Conservation (phyloP, 2,888 invertebrate species). For the Fissipunctia ypsillon region DNA sequence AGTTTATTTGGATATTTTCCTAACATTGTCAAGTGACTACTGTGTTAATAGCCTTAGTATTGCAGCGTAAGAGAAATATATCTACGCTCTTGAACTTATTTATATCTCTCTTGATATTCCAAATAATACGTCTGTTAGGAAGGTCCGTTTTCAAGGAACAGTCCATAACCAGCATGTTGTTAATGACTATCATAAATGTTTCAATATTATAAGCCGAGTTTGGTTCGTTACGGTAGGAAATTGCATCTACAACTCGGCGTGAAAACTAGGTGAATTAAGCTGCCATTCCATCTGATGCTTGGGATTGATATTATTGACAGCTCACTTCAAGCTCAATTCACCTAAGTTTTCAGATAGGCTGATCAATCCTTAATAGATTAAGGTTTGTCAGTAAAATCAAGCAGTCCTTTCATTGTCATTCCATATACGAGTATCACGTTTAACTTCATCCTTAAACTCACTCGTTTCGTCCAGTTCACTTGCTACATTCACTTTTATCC, state of each 20-base stretch:
- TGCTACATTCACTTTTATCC: constrained; percentile 38
- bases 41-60: constrained; percentile 1
- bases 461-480: constrained; percentile 22
- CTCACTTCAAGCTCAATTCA: no score
- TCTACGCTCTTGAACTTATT: constrained; percentile 1
- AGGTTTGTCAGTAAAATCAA: background rate
- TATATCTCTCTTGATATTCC: background rate
- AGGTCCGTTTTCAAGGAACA: background rate
- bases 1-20: constrained; percentile 29
- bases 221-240: background rate
- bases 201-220: background rate
- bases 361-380: no score
- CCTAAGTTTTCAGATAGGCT: no score
- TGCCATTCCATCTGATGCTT: no score
- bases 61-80: background rate
- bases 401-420: background rate
- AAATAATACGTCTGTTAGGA: background rate
- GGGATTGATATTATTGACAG: no score
- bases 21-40: constrained; percentile 8
- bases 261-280: no score
- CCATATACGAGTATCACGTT: background rate
- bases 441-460: background rate
- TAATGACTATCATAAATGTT: background rate
- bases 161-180: background rate
- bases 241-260: background rate